Percentiles rank a stretch among this genome's conserved stretches.
These are phyloP conservation scores for Strigamia crassipes DNA, from an alignment of 2,888 invertebrate genomes.

Conservation along the genomic window DNA sequence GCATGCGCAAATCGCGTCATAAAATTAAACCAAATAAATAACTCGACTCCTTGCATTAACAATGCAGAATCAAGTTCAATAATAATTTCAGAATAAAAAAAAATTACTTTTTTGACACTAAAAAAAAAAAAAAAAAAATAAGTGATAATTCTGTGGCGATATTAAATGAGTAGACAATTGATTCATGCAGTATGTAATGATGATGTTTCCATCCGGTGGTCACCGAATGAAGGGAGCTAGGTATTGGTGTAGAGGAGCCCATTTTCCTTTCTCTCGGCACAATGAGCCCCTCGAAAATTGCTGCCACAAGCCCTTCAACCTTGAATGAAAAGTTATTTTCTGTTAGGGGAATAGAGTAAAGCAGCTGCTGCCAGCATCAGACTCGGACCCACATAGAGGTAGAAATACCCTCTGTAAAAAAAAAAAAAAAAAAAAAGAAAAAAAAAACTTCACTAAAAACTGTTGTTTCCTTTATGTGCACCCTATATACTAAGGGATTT, in stretches of 20 bases:
- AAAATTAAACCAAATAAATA: too few species aligned
- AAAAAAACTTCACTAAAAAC: slow-evolving; percentile 11
- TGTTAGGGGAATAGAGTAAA: slow-evolving; percentile 20
- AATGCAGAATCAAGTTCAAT: too few species aligned
- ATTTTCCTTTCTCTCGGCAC: slow-evolving; percentile 17
- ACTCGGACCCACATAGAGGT: not conserved
- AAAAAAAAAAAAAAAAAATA: not conserved
- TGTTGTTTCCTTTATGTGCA: slow-evolving; percentile 5
- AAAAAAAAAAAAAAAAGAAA: not conserved
- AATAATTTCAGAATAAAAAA: too few species aligned
- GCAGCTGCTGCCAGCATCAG: slow-evolving; percentile 1
- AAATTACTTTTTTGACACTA: too few species aligned
- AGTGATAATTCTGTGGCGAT: not conserved
- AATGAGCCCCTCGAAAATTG: slow-evolving; percentile 30
- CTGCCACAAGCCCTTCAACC: slow-evolving; percentile 18
- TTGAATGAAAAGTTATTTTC: slow-evolving; percentile 30
- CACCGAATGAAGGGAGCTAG: not conserved
- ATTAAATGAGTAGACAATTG: not conserved
- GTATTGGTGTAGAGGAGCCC: not conserved
- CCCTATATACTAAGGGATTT: slow-evolving; percentile 14
- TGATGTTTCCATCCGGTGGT: slow-evolving; percentile 15
- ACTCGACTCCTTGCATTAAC: too few species aligned
- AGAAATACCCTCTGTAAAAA: not conserved
- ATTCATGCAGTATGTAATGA: not conserved
- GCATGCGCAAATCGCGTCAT: too few species aligned